Evolutionary conservation across 1,140 invertebrate species (phyloP), one percentile per base, ranked within the genome.

Genomic region (Physella acuta): DNA sequence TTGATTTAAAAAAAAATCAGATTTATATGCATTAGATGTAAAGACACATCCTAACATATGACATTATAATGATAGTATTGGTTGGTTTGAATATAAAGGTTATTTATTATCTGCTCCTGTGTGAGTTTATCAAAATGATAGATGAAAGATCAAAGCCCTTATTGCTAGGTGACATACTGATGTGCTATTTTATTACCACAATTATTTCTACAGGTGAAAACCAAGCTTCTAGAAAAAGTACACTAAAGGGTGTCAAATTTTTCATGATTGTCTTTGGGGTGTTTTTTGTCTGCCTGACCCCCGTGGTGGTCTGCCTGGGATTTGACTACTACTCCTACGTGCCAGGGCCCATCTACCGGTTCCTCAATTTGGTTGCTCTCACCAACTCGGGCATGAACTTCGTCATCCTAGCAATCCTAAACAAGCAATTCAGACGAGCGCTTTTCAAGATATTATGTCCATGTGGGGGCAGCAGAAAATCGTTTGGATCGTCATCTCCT

Each of bases 321-420:
- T 24, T 69, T 3, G 58, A 61, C 24, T 61, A 44, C 20, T 52
- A 14, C 44, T 4, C 26, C 33, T 24, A 37, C 28, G 24, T 69
- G 2, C 44, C 58, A 3, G 33, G 33, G 26, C 44, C 49, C 34
- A 20, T 69, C 16, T 52, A 55, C 28, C 37, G 58, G 4, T 36
- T 62, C 30, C 31, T 37, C 17, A 61, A 51, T 24, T 28, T 69
- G 39, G 17, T 61, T 2, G 58, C 59, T 4, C 1, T 69, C 3
- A 51, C 37, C 14, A 69, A 61, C 49, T 69, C 68, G 2, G 68
- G 68, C 0, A 69, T 69, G 68, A 69, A 69, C 24, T 69, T 69
- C 36, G 24, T 69, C 31, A 69, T 69, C 33, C 62, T 59, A 30
- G 68, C 44, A 3, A 36, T 55, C 28, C 31, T 53, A 2, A 69